Conservation (phyloP, 92 coral and sea anemone genomes). For the Epizoanthus fatuus region DNA sequence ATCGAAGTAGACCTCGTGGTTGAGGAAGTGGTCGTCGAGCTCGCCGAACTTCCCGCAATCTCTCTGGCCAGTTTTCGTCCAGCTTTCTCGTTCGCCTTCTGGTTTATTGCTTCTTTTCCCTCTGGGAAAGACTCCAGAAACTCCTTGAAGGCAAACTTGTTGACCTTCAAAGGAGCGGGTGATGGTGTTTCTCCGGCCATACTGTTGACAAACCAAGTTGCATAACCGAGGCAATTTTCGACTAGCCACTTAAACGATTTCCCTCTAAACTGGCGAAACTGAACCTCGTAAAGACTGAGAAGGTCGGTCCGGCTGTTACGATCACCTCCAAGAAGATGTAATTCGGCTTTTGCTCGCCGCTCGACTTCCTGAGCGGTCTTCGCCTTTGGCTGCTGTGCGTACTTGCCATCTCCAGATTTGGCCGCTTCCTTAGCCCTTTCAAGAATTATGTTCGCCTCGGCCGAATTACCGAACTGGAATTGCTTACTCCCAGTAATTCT, state of each 20-base stretch:
- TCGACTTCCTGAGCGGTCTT: neutral
- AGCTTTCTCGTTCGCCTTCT: too few relatives aligned
- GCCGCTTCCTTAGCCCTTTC: neutral
- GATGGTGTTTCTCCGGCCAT: neutral
- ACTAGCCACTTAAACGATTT: constrained; percentile 2
- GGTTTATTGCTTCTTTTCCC: too few relatives aligned
- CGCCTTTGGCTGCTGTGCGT: neutral
- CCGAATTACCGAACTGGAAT: neutral
- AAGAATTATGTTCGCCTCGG: neutral
- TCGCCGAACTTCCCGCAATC: too few relatives aligned
- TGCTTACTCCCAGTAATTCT: neutral
- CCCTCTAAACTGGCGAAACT: neutral
- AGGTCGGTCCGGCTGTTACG: neutral
- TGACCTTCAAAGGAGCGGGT: too few relatives aligned
- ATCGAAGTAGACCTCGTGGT: too few relatives aligned
- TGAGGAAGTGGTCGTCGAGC: too few relatives aligned
- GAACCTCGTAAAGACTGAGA: neutral
- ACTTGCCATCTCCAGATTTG: neutral
- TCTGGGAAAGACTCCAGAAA: too few relatives aligned
- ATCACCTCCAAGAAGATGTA: constrained; percentile 1
- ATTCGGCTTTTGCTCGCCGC: neutral
- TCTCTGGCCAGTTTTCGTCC: too few relatives aligned
- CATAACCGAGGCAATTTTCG: neutral
- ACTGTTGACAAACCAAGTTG: neutral
- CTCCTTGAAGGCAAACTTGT: too few relatives aligned